Percentiles rank a stretch among this genome's conserved stretches.
Evolutionary conservation across 2,113 vertebrate genomes (phyloP).

Genomic region (Trachemys scripta): DNA sequence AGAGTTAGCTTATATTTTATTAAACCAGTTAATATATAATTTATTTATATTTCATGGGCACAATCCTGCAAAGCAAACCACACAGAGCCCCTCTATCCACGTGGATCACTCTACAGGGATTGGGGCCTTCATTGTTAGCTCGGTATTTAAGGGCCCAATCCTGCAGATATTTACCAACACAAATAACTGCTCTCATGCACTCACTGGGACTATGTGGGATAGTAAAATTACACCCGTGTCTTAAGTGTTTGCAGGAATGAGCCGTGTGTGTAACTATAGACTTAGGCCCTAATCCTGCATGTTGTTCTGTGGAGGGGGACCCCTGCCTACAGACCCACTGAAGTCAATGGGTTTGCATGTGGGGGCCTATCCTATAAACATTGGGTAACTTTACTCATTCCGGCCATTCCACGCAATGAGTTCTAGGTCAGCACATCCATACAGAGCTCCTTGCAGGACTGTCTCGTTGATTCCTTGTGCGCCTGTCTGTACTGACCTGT

Average conservation of each 20-base stretch:
- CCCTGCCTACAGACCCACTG: not conserved
- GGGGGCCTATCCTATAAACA: not conserved
- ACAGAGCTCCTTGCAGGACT: slow-evolving; percentile 3
- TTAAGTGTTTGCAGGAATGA: not conserved
- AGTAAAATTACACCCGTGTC: not conserved
- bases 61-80: not conserved
- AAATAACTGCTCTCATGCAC: not conserved
- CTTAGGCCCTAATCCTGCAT: not conserved
- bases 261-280: not conserved
- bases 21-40: not conserved
- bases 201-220: not conserved
- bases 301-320: not conserved
- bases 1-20: not conserved
- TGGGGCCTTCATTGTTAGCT: not conserved
- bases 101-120: not conserved
- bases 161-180: not conserved
- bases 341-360: accelerated
- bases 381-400: not conserved
- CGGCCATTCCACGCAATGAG: not conserved
- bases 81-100: not conserved
- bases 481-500: slow-evolving; percentile 57
- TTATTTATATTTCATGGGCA: not conserved
- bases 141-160: not conserved
- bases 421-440: slow-evolving; percentile 38
- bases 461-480: accelerated